These are phyloP conservation scores for Eudemis profundana DNA, from an alignment of 2,888 invertebrate genomes.

Conservation along the genomic window DNA sequence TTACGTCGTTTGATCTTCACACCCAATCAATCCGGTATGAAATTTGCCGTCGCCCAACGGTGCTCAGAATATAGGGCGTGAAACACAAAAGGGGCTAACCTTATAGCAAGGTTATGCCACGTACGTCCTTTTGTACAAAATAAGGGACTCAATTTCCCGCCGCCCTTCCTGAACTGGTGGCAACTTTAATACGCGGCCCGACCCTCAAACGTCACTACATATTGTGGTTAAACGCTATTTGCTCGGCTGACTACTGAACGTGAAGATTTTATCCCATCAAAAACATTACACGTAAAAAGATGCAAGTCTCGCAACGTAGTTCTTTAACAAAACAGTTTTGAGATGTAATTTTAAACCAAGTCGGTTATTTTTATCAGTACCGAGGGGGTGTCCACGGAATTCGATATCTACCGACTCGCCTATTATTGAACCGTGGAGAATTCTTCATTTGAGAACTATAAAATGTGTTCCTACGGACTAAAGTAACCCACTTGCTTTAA, in stretches of 20 bases:
- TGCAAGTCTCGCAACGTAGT: no score
- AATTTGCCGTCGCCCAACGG: neutral
- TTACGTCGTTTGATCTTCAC: conserved; percentile 14
- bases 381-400: no score
- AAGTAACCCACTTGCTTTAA: no score
- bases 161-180: conserved; percentile 6
- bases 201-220: conserved; percentile 11
- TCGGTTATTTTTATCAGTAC: no score
- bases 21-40: conserved; percentile 19
- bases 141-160: conserved; percentile 14
- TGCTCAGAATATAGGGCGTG: neutral
- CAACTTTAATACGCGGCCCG: conserved; percentile 18
- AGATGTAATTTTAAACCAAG: no score
- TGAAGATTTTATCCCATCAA: conserved; percentile 1
- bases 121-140: neutral
- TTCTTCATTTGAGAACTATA: no score
- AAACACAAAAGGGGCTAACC: conserved; percentile 1
- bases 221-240: conserved; percentile 13
- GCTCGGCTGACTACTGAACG: neutral
- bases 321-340: no score
- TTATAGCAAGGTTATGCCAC: no score
- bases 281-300: no score
- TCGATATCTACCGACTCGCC: no score
- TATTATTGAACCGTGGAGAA: no score
- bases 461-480: no score